Conservation (phyloP, 2,797 vertebrate species). For the Notoglanidium macrostoma region DNA sequence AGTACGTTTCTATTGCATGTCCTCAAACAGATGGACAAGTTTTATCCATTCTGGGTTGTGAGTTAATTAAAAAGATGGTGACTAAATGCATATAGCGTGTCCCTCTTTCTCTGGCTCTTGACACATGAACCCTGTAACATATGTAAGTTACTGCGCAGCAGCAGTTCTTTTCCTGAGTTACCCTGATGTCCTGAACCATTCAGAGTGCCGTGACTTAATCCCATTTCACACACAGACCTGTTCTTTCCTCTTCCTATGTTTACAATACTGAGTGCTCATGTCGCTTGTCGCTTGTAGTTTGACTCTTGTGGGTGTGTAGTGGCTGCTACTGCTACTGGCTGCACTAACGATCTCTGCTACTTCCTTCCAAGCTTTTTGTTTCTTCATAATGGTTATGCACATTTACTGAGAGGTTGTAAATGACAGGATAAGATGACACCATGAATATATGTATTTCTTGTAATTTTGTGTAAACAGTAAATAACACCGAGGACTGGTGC, state of each 20-base stretch:
- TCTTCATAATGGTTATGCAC: background rate
- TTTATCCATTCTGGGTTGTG: background rate
- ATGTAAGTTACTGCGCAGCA: background rate
- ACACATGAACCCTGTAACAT: background rate
- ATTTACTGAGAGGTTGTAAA: background rate
- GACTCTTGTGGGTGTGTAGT: background rate
- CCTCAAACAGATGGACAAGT: background rate
- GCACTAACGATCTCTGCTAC: background rate
- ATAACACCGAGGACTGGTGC: background rate
- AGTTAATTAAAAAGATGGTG: background rate
- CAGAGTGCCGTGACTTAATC: background rate
- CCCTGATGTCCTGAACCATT: background rate
- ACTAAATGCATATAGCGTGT: background rate
- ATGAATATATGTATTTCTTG: background rate
- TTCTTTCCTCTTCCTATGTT: background rate
- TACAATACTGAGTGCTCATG: background rate
- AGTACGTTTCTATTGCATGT: background rate
- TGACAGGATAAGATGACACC: background rate
- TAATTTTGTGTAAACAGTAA: background rate
- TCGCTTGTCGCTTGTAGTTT: background rate
- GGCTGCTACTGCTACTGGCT: background rate
- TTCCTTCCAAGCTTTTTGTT: background rate
- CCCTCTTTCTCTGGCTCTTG: background rate
- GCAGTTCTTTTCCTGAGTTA: background rate
- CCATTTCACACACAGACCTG: background rate